Conservation (phyloP, 2,888 invertebrate species). For the Coleophora flavipennella region DNA sequence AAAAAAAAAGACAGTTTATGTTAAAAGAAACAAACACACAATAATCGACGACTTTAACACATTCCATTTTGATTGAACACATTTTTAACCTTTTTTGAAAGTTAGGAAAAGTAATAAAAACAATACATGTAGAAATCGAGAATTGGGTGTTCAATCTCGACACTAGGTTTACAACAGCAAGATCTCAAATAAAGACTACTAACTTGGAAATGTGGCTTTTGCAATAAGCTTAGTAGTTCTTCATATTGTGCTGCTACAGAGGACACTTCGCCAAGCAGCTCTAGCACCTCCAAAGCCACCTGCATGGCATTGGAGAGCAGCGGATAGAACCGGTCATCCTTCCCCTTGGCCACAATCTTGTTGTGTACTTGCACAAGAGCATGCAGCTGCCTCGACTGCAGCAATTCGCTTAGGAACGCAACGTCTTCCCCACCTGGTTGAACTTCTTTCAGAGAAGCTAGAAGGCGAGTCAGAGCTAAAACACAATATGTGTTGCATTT, state of each 20-base stretch:
- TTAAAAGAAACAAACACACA: no score
- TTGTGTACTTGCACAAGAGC: slow-evolving; percentile 93
- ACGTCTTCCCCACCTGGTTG: slow-evolving; percentile 88
- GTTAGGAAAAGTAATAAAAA: no score
- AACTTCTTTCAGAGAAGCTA: slow-evolving; percentile 87
- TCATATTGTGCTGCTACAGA: slow-evolving; percentile 82
- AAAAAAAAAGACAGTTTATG: no score
- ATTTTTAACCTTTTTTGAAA: no score
- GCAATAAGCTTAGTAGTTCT: slow-evolving; percentile 85
- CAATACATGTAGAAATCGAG: no score
- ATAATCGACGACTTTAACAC: no score
- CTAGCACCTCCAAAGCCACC: slow-evolving; percentile 85
- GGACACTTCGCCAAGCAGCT: slow-evolving; percentile 77
- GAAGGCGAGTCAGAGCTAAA: slow-evolving; percentile 84
- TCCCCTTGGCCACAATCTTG: slow-evolving; percentile 86
- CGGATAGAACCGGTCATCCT: slow-evolving; percentile 88
- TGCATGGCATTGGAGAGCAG: slow-evolving; percentile 89
- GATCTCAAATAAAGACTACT: no score
- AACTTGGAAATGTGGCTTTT: slow-evolving; percentile 91
- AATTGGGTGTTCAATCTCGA: no score
- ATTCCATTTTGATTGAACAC: no score
- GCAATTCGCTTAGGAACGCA: slow-evolving; percentile 85
- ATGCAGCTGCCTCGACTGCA: slow-evolving; percentile 90
- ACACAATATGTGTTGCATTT: slow-evolving; percentile 16
- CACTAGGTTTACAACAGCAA: no score